Base-by-base conservation (phyloP, 2,113 vertebrate genomes). In the Progne subis region DNA sequence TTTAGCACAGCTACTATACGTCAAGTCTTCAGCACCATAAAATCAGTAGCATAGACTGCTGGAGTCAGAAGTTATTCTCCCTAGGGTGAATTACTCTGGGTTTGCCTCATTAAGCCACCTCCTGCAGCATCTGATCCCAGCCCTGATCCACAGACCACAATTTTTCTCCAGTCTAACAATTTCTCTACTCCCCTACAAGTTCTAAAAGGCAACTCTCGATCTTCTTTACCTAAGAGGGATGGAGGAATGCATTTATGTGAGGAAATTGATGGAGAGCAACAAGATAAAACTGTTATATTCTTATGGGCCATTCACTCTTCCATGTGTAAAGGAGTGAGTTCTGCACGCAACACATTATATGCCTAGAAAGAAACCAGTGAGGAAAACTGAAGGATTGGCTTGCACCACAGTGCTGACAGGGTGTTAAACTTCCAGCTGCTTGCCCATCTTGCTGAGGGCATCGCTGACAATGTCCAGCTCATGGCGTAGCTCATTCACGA, bases 391-490 rank as follows among this genome's bases (percentile, higher is more conserved):
- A 47, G 53, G 20, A 29, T 14, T 65, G 72, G 41, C 39, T 47
- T 28, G 71, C 94, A 67, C 31, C 46, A 24, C 26, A 3, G 11
- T 19, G 71, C 64, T 43, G 71, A 9, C 29, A 31, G 57, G 39
- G 5, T 34, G 49, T 98, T 98, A 99, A 93, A 99, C 74, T 32
- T 98, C 98, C 65, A 98, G 97, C 71, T 98, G 98, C 95, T 98
- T 98, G 97, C 98, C 98, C 95, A 99, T 98, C 86, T 99, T 98
- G 83, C 82, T 98, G 52, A 99, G 99, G 68, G 99, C 99, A 6
- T 99, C 99, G 1, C 98, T 98, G 74, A 99, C 98, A 12, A 99
- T 97, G 94, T 99, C 99, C 5, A 99, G 98, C 92, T 99, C 99
- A 2, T 99, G 98, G 8, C 98, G 98, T 31, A 99, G 98, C 82